phyloP scores from a whole-genome alignment of 1,140 invertebrate species.

The Formica exsecta region DNA sequence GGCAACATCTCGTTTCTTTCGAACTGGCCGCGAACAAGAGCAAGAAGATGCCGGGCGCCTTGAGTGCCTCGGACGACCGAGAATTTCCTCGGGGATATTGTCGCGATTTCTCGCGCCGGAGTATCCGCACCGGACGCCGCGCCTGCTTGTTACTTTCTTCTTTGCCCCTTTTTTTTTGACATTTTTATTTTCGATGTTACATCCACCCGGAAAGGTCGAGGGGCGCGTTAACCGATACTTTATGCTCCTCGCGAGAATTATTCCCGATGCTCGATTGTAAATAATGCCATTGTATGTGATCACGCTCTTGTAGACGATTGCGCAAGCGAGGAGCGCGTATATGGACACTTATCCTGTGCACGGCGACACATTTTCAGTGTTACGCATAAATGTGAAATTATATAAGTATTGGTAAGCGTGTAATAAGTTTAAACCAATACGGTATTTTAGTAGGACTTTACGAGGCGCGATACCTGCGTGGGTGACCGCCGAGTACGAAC shows the following conservation, averaged over 20 bases:
- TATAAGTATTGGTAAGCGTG: conserved; percentile 66
- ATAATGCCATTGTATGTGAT: conserved; percentile 35
- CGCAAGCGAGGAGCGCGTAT: conserved; percentile 26
- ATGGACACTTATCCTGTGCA: conserved; percentile 28
- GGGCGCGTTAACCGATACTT: conserved; percentile 40
- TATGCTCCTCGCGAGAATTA: conserved; percentile 45
- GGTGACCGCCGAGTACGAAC: conserved; percentile 45
- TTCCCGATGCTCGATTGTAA: conserved; percentile 41
- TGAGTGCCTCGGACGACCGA: conserved; percentile 62
- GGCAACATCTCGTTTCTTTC: conserved; percentile 68
- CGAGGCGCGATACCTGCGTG: conserved; percentile 62
- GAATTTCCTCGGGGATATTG: conserved; percentile 67
- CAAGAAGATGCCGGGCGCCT: conserved; percentile 61
- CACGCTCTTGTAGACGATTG: conserved; percentile 32
- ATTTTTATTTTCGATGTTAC: conserved; percentile 14
- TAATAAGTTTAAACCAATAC: conserved; percentile 67
- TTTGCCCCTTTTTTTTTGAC: neutral
- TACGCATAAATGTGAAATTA: conserved; percentile 65
- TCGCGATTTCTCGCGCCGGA: conserved; percentile 54
- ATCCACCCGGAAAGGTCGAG: conserved; percentile 39
- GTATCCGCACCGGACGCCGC: conserved; percentile 10
- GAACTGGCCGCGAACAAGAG: conserved; percentile 66
- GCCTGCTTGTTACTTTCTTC: neutral
- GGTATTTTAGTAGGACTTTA: conserved; percentile 72
- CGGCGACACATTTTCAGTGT: conserved; percentile 26